Conservation (phyloP, 2,888 invertebrate species). For the Panzeria rudis region DNA sequence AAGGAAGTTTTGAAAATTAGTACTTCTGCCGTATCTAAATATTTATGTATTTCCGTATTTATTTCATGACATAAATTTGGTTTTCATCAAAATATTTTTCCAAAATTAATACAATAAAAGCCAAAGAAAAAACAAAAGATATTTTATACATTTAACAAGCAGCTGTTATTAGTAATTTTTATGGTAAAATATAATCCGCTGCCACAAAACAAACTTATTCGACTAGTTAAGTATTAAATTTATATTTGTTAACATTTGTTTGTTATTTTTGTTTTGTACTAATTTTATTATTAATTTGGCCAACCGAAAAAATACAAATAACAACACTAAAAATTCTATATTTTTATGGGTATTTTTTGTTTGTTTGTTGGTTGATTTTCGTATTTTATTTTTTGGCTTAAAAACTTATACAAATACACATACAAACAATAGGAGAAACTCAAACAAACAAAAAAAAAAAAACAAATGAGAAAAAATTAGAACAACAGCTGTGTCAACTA, state of each 20-base stretch:
- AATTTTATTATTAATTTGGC: constrained; percentile 69
- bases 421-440: constrained; percentile 12
- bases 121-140: neutral
- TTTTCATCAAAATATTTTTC: neutral
- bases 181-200: constrained; percentile 62
- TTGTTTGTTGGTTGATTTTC: neutral
- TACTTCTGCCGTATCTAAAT: too few relatives aligned
- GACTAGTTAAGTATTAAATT: constrained; percentile 11
- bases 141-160: constrained; percentile 28
- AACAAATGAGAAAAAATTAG: constrained; percentile 44
- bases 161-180: constrained; percentile 59
- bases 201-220: constrained; percentile 22
- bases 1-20: too few relatives aligned
- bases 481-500: constrained; percentile 70
- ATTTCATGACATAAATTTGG: too few relatives aligned
- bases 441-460: constrained; percentile 7
- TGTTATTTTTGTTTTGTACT: constrained; percentile 42
- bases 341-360: constrained; percentile 11
- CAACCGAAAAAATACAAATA: constrained; percentile 39
- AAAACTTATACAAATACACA: constrained; percentile 49
- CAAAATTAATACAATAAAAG: neutral
- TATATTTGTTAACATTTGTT: constrained; percentile 48
- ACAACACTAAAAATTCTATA: constrained; percentile 27
- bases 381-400: constrained; percentile 41
- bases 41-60: too few relatives aligned